A percentile compares a stretch with the other conserved stretches of the same genome.
Evolutionary conservation across 2,888 invertebrate genomes (phyloP).

Genomic region (Netelia fuscicornis): DNA sequence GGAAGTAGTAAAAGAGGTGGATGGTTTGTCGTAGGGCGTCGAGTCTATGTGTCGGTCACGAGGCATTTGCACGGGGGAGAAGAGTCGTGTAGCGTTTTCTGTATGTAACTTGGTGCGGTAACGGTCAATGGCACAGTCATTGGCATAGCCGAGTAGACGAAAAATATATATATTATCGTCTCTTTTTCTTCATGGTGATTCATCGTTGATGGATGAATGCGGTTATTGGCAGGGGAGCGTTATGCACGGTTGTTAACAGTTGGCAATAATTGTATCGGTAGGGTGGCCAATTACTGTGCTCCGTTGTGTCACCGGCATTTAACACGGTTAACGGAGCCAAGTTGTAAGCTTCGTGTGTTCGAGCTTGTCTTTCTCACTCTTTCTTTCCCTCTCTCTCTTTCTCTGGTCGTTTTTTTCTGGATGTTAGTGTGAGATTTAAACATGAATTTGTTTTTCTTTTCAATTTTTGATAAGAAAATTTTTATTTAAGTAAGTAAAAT

Average conservation of each 20-base stretch:
- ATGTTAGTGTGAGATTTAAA: too few species aligned
- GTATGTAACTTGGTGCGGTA: neutral
- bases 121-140: neutral
- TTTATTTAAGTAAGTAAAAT: too few species aligned
- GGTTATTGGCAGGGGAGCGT: neutral
- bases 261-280: neutral
- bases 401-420: too few species aligned
- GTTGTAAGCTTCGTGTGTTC: neutral
- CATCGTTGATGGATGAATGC: constrained; percentile 1
- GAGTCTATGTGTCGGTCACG: constrained; percentile 9
- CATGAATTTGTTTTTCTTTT: too few species aligned
- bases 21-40: constrained; percentile 54
- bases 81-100: neutral
- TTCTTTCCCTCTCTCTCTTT: too few species aligned
- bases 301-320: constrained; percentile 71
- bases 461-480: too few species aligned
- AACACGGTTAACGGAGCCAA: constrained; percentile 78
- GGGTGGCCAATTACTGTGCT: constrained; percentile 2
- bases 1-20: constrained; percentile 42
- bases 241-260: constrained; percentile 1
- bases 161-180: constrained; percentile 13
- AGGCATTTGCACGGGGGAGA: neutral
- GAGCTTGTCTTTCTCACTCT: too few species aligned
- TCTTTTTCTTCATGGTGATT: constrained; percentile 7
- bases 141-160: constrained; percentile 19